Evolutionary conservation across 2,888 invertebrate genomes (phyloP).

Genomic region (Tetheella fluctuosa): DNA sequence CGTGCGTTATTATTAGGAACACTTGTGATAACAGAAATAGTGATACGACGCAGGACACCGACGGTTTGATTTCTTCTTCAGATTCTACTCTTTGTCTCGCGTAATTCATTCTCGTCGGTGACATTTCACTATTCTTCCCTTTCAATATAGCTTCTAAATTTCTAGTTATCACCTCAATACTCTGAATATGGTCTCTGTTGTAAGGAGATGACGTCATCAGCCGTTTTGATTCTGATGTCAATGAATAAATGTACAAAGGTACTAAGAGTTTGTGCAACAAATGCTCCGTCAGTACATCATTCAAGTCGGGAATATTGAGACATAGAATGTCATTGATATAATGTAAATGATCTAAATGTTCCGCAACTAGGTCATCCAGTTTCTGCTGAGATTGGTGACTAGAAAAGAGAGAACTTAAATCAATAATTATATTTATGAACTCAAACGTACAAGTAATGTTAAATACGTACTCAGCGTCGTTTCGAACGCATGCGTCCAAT

Average conservation of each 20-base stretch:
- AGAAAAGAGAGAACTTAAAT: conserved; percentile 52
- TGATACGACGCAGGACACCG: conserved; percentile 95
- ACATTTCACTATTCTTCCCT: conserved; percentile 80
- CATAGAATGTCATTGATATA: conserved; percentile 98
- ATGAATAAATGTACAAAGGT: conserved; percentile 96
- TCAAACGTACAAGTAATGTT: background rate
- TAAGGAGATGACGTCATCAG: conserved; percentile 63
- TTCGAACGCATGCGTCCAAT: conserved; percentile 96
- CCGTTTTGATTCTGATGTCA: conserved; percentile 82
- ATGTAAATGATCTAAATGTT: conserved; percentile 98
- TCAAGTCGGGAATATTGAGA: conserved; percentile 95
- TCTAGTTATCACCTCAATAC: conserved; percentile 85
- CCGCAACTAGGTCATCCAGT: conserved; percentile 96
- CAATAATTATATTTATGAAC: conserved; percentile 19
- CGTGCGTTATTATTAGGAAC: conserved; percentile 96
- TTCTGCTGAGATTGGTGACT: conserved; percentile 96
- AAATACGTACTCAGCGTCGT: conserved; percentile 95
- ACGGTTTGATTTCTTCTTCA: conserved; percentile 86
- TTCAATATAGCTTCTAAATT: conserved; percentile 87
- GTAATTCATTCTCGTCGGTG: conserved; percentile 68
- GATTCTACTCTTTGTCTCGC: conserved; percentile 69
- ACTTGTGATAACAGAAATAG: conserved; percentile 97
- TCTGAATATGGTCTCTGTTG: conserved; percentile 75
- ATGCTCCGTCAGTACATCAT: conserved; percentile 97
- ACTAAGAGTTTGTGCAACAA: conserved; percentile 95